phyloP scores from a whole-genome alignment of 2,888 invertebrate species.

The Stenichneumon culpator region DNA sequence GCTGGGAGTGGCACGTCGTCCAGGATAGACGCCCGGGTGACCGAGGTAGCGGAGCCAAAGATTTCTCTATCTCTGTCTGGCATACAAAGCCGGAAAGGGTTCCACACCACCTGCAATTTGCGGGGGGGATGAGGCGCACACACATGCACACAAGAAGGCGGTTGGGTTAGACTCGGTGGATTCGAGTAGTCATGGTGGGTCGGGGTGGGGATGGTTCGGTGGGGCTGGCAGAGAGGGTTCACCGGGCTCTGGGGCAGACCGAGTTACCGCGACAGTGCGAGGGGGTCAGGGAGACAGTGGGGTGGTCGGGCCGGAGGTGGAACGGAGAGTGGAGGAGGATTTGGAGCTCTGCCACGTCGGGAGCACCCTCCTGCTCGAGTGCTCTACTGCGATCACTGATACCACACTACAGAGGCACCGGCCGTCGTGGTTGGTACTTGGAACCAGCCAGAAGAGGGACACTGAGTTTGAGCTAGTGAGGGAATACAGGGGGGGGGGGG shows the following conservation, averaged over 20 bases:
- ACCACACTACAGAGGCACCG: constrained; percentile 79
- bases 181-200: constrained; percentile 2
- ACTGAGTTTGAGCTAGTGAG: constrained; percentile 63
- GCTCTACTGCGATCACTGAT: constrained; percentile 85
- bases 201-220: constrained; percentile 35
- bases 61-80: constrained; percentile 25
- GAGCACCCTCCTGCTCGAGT: constrained; percentile 83
- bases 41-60: constrained; percentile 39
- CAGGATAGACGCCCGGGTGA: constrained; percentile 56
- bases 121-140: constrained; percentile 27
- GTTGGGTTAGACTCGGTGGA: constrained; percentile 7
- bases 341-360: constrained; percentile 84
- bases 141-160: background rate
- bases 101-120: constrained; percentile 47
- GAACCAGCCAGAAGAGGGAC: constrained; percentile 73
- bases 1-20: constrained; percentile 66
- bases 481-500: constrained; percentile 17
- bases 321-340: constrained; percentile 76
- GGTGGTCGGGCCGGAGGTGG: constrained; percentile 54
- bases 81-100: constrained; percentile 37
- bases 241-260: constrained; percentile 45
- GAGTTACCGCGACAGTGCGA: constrained; percentile 42
- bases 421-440: constrained; percentile 75
- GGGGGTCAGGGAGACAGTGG: constrained; percentile 69
- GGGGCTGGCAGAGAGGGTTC: constrained; percentile 49